Evolutionary conservation across 2,888 invertebrate genomes (phyloP).

Genomic region (Endomychus coccineus): DNA sequence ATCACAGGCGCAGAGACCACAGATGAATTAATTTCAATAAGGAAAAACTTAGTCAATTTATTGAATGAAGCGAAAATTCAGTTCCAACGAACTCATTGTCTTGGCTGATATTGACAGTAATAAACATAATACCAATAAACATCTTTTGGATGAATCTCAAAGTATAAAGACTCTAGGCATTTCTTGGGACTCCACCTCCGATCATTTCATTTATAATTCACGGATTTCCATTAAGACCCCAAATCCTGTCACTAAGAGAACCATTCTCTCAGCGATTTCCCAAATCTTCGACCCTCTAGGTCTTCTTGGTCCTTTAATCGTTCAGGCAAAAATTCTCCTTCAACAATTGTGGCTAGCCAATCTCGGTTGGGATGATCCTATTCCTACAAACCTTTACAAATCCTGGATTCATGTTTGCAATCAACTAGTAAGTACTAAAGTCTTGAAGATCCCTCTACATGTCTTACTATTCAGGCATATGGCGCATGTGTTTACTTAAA

Average conservation of each 20-base stretch:
- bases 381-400: neutral
- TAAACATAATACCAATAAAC: neutral
- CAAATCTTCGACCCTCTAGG: constrained; percentile 1
- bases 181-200: neutral
- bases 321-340: neutral
- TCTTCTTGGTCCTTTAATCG: neutral
- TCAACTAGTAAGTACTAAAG: too few relatives aligned
- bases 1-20: neutral
- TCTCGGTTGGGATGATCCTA: neutral
- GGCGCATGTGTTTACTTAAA: neutral
- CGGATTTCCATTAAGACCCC: too few relatives aligned
- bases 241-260: constrained; percentile 1
- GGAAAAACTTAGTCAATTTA: neutral
- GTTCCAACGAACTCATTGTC: constrained; percentile 1
- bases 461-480: constrained; percentile 2
- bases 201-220: constrained; percentile 1
- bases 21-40: neutral
- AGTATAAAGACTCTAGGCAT: neutral
- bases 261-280: neutral
- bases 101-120: neutral
- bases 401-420: neutral
- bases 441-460: neutral
- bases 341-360: neutral
- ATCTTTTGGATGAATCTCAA: neutral
- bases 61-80: neutral